These are phyloP conservation scores for Cephalotes varians DNA, from an alignment of 2,888 invertebrate genomes.

Conservation along the genomic window DNA sequence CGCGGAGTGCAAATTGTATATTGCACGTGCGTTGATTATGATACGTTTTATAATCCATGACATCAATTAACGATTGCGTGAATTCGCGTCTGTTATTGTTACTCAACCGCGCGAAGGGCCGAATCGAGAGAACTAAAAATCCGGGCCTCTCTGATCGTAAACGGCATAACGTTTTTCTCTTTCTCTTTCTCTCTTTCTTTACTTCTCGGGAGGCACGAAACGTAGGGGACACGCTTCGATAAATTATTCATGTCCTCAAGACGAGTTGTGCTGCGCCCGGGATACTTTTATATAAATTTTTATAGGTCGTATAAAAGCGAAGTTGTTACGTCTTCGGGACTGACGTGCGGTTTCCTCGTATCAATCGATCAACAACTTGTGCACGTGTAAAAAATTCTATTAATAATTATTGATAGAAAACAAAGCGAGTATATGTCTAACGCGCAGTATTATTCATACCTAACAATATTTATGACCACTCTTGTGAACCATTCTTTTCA, in stretches of 20 bases:
- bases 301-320: constrained; percentile 28
- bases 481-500: too few relatives aligned
- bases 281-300: constrained; percentile 61
- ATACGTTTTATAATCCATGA: constrained; percentile 31
- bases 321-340: constrained; percentile 15
- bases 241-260: constrained; percentile 70
- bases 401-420: constrained; percentile 11
- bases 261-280: constrained; percentile 40
- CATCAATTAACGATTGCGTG: constrained; percentile 56
- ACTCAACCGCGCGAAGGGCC: constrained; percentile 43
- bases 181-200: constrained; percentile 25
- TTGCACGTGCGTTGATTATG: neutral
- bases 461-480: neutral
- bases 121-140: constrained; percentile 20
- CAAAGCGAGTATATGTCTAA: neutral
- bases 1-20: neutral
- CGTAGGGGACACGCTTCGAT: constrained; percentile 58
- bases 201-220: constrained; percentile 49
- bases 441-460: neutral
- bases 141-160: constrained; percentile 45
- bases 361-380: constrained; percentile 3
- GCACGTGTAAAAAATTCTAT: neutral
- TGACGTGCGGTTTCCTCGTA: constrained; percentile 17
- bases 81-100: constrained; percentile 60
- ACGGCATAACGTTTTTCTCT: constrained; percentile 33